Evolutionary conservation across 2,888 invertebrate species (phyloP), one percentile per base, ranked within the genome.

Genomic region (Isoperla grammatica): DNA sequence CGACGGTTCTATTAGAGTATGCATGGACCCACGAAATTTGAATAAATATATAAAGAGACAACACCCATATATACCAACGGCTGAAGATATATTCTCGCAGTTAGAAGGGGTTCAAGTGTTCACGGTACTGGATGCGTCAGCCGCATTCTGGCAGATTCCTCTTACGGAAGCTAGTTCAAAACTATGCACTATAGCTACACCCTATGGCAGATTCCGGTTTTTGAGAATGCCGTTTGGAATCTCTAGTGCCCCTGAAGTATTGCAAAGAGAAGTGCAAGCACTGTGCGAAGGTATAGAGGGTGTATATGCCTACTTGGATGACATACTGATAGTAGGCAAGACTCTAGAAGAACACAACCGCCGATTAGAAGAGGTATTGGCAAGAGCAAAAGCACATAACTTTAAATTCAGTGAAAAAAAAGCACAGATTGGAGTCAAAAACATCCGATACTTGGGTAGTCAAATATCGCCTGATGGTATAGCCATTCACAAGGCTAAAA

Each of bases 381-480:
- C 61, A 45, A 60, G 40, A 17, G 50, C 65, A 17, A 37, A 50
- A 23, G 29, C 61, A 8, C 58, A 61, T 53, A 68, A 68, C 4
- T 58, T 69, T 19, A 69, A 67, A 43, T 49, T 70, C 6, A 69
- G 67, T 23, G n/a, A 61, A 60, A 50, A 65, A 23, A 69, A 69
- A 60, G 69, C 19, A 43, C 60, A 29, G 67, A 67, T 59, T 59
- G n/a, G n/a, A 12, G 39, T 39, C 11, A 39, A 39, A 12, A n/a
- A 39, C 11, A 39, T 39, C n/a, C 11, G n/a, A 39, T 39, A 39
- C n/a, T 39, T 39, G n/a, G 39, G 39, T 11, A 11, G n/a, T 39
- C 11, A 12, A 12, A 12, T 39, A n/a, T 39, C 62, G 65, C 23
- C 59, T 65, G 23, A 53, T 64, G 43, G 43, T 45, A 11, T 39